A percentile compares a stretch with the other conserved stretches of the same genome.
Evolutionary conservation across 2,113 vertebrate species (phyloP).

Genomic region (Tricholaema leucomelas): DNA sequence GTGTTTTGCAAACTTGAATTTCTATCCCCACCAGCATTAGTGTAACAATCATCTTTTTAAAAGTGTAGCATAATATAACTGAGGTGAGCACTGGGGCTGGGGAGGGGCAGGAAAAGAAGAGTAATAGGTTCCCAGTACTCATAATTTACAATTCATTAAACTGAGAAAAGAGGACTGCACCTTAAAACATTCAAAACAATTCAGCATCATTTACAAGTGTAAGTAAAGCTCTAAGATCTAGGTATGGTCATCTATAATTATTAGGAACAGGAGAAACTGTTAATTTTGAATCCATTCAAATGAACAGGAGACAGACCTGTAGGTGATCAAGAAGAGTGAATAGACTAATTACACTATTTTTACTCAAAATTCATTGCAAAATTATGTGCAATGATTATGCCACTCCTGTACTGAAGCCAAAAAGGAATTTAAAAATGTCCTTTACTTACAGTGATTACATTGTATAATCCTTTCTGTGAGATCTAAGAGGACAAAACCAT

Average conservation of each 20-base stretch:
- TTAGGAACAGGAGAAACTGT: background rate
- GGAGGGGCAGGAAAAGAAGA: background rate
- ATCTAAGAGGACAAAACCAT: background rate
- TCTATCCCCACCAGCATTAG: background rate
- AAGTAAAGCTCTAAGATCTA: background rate
- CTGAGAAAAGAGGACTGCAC: background rate
- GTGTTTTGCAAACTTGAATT: background rate
- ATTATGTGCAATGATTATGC: conserved; percentile 22
- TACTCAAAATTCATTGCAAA: background rate
- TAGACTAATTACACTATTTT: conserved; percentile 38
- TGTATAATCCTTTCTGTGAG: background rate
- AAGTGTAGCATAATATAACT: background rate
- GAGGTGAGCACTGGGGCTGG: background rate
- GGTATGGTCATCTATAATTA: conserved; percentile 1
- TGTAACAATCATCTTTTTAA: background rate
- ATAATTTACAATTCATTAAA: background rate
- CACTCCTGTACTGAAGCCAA: background rate
- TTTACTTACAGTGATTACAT: conserved; percentile 1
- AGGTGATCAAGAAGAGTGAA: conserved; percentile 30
- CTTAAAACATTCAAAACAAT: background rate
- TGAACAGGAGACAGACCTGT: background rate
- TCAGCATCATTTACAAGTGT: background rate
- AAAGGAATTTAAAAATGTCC: background rate
- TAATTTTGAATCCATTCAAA: conserved; percentile 30
- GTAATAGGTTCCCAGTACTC: background rate